Evolutionary conservation across 2,888 invertebrate species (phyloP), one percentile per base, ranked within the genome.

Genomic region (Fragum fragum): DNA sequence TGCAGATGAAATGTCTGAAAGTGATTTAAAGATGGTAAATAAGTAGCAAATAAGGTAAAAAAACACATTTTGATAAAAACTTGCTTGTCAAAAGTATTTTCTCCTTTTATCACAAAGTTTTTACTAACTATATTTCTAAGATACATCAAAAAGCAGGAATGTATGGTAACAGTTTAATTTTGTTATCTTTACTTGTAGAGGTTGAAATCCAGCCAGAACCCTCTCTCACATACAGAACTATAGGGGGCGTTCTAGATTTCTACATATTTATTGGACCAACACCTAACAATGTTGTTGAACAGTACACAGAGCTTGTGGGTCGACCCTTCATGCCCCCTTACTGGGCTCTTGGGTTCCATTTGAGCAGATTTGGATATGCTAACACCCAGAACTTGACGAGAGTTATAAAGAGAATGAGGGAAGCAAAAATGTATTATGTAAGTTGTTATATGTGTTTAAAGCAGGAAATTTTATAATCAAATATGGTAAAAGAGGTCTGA

Each of bases 301-400:
- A 92, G 73, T 92, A 91, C 83, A 90, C 91, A 42, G 88, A 86
- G 73, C 87, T 92, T 39, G 88, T 92, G 78, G 92, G 92, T 59
- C 88, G 83, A 18, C 79, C 91, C 14, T 91, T 90, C 77, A 90
- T 93, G 90, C 92, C 92, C 18, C 93, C 93, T 23, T 92, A 97
- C 93, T 98, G 98, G 98, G 95, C 97, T 1, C 95, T 98, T 0
- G 98, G 98, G 0, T 98, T 97, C 94, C 98, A 98, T 95, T 95
- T 98, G 61, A 97, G 97, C 95, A 96, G 96, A 96, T 96, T 89
- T 85, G 93, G 92, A 7, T 92, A 91, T 70, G 74, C 75, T 47
- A 88, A 88, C 21, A 79, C 79, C 0, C 81, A 85, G 18, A 86
- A 84, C 11, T 84, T 92, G 57, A 80, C 88, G 68, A 81, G 71